Evolutionary conservation across 2,888 invertebrate species (phyloP).

Genomic region (Perdita meconis): DNA sequence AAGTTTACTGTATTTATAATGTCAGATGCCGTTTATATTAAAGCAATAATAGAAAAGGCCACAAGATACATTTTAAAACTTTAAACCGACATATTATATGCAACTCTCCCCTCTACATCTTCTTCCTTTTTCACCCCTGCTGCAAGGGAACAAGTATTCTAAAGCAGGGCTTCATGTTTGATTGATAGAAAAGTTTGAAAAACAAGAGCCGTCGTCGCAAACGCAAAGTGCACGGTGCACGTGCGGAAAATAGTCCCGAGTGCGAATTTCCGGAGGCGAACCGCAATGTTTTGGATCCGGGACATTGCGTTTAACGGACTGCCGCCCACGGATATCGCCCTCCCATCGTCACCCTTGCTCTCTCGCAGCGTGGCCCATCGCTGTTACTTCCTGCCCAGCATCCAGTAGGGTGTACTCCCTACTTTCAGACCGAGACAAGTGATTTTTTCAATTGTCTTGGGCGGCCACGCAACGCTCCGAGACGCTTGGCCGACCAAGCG

Average conservation of each 20-base stretch:
- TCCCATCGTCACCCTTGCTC: constrained; percentile 62
- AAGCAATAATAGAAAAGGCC: too few relatives aligned
- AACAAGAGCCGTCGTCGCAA: too few relatives aligned
- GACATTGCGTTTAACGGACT: constrained; percentile 78
- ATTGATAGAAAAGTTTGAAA: too few relatives aligned
- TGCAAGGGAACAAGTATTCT: too few relatives aligned
- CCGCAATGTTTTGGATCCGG: constrained; percentile 74
- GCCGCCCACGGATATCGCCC: constrained; percentile 65
- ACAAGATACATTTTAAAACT: too few relatives aligned
- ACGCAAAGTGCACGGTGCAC: constrained; percentile 37
- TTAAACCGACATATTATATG: too few relatives aligned
- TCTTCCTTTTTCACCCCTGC: too few relatives aligned
- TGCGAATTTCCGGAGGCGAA: constrained; percentile 51
- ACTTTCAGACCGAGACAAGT: constrained; percentile 81
- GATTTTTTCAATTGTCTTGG: constrained; percentile 83
- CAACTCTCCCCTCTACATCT: too few relatives aligned
- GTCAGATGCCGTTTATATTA: too few relatives aligned
- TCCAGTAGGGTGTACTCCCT: constrained; percentile 61
- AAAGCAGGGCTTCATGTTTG: too few relatives aligned
- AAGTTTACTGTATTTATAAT: too few relatives aligned
- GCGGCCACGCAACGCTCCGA: constrained; percentile 69
- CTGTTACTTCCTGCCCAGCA: constrained; percentile 60
- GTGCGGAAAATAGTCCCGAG: constrained; percentile 49
- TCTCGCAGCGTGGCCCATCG: constrained; percentile 36
- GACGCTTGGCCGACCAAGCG: constrained; percentile 82